Evolutionary conservation across 2,888 invertebrate genomes (phyloP).

Genomic region (Athalia rosae): DNA sequence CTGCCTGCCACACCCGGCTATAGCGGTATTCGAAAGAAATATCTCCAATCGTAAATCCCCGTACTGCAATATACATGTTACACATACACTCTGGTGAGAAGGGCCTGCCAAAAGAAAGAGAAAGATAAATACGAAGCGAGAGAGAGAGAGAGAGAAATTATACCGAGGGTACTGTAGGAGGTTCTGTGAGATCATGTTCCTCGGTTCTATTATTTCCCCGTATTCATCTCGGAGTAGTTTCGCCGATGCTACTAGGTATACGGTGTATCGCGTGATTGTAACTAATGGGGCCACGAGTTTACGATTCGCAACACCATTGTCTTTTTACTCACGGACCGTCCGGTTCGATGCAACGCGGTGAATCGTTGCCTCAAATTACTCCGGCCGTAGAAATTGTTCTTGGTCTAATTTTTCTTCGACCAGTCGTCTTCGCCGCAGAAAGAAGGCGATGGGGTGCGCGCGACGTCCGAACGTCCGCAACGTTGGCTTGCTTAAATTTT

Average conservation of each 20-base stretch:
- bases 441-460: neutral
- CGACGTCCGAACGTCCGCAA: neutral
- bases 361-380: slow-evolving; percentile 28
- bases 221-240: slow-evolving; percentile 1
- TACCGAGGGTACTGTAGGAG: slow-evolving; percentile 4
- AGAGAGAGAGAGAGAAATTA: too few relatives aligned
- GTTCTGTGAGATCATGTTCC: slow-evolving; percentile 30
- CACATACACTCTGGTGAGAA: too few relatives aligned
- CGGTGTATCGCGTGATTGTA: slow-evolving; percentile 33
- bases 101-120: too few relatives aligned
- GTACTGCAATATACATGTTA: neutral
- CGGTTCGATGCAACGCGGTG: neutral
- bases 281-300: slow-evolving; percentile 37
- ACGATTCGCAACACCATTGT: slow-evolving; percentile 33
- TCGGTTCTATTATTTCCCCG: slow-evolving; percentile 26
- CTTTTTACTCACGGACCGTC: slow-evolving; percentile 4
- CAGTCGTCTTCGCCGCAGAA: neutral
- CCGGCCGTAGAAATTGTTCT: slow-evolving; percentile 21
- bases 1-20: slow-evolving; percentile 16
- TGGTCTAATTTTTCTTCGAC: neutral
- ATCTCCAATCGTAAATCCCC: slow-evolving; percentile 4
- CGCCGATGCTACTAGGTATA: neutral
- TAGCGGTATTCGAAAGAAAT: slow-evolving; percentile 33
- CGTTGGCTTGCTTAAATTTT: slow-evolving; percentile 1
- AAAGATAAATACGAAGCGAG: too few relatives aligned